A percentile compares a stretch with the other conserved stretches of the same genome.
phyloP scores from a whole-genome alignment of 2,888 invertebrate genomes.

The Erpobdella octoculata region DNA sequence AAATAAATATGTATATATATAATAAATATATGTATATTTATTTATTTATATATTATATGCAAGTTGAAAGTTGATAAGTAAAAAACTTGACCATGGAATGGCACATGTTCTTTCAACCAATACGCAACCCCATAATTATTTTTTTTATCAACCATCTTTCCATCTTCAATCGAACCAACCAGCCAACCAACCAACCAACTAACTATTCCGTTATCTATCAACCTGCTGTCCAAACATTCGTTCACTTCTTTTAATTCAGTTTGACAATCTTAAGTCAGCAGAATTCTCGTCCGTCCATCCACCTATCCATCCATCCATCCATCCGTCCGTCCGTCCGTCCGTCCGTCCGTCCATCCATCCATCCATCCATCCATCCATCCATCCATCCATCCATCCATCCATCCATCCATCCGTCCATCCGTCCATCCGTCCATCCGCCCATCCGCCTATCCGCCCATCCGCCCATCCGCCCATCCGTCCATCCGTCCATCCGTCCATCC shows the following conservation, averaged over 20 bases:
- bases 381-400: not conserved
- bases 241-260: no score
- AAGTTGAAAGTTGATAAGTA: no score
- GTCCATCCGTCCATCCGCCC: not conserved
- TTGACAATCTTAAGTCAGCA: no score
- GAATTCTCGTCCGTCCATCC: not conserved
- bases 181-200: not conserved
- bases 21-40: no score
- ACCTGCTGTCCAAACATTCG: not conserved
- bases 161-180: no score
- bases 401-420: not conserved
- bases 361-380: not conserved
- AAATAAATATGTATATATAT: no score
- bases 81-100: no score
- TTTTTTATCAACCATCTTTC: no score
- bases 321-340: not conserved
- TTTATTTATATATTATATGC: no score
- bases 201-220: not conserved
- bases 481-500: not conserved
- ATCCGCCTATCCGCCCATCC: not conserved
- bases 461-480: no score
- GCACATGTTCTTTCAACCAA: no score
- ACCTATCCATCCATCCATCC: not conserved
- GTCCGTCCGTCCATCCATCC: not conserved
- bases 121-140: no score